Base-by-base conservation (phyloP, 2,113 vertebrate genomes). In the Grammomys surdaster region DNA sequence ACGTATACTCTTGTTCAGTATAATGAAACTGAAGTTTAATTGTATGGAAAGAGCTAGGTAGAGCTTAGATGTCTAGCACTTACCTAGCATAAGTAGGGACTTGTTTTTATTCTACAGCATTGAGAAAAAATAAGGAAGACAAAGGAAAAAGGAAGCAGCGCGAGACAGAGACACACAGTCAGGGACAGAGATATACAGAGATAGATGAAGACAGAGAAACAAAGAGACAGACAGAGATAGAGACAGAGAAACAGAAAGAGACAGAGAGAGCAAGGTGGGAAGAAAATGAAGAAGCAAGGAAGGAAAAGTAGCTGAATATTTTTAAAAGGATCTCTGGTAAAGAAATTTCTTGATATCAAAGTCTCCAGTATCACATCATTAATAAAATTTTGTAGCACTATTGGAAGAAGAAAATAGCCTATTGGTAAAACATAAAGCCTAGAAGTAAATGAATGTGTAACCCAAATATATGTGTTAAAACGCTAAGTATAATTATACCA, bases 21-120 rank as follows among this genome's bases (percentile, higher is more conserved):
- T 67, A 81, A 93, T n/a, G 12, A 90, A 81, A 75, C 31, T 58
- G 33, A 90, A 91, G 16, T 88, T 76, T 51, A 43, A 69, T 80
- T 75, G 16, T 88, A 88, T 26, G n/a, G 85, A 65, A 56, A 73
- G 75, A 10, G 16, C 22, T 13, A 48, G 76, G 14, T 54, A 9
- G 7, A 20, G 6, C 48, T 69, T 51, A 69, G 60, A n/a, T 9
- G 9, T 69, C n/a, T 3, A 69, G 2, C n/a, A 12, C 51, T 22
- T 31, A 63, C 12, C 1, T 60, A 58, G 54, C 33, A 28, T 8
- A 63, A 63, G 20, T 16, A 43, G 28, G 36, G 36, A 11, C 54
- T 13, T 56, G 19, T 11, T 58, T 58, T 26, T 26, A 60, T 58
- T 82, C 36, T 26, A 82, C 2, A 40, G 33, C 5, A 60, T 36